These are phyloP conservation scores for Tor tambroides DNA, from an alignment of 2,113 vertebrate genomes.

Conservation along the genomic window DNA sequence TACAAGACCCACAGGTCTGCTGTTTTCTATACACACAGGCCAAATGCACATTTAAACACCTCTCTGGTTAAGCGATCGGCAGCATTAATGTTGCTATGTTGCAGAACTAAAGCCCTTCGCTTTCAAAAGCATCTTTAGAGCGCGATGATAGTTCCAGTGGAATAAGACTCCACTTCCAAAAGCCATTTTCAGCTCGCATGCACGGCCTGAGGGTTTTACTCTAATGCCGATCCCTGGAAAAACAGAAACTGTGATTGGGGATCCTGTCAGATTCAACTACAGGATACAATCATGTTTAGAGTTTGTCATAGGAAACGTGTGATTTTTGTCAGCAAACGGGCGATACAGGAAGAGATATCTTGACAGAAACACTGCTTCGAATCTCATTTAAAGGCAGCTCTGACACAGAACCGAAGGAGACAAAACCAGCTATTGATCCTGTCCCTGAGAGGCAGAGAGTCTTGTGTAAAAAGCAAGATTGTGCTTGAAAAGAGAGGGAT, in stretches of 20 bases:
- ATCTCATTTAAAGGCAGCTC: slow-evolving; percentile 54
- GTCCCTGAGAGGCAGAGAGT: slow-evolving; percentile 48
- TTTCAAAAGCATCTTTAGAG: slow-evolving; percentile 14
- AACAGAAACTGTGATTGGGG: slow-evolving; percentile 32
- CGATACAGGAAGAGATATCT: slow-evolving; percentile 44
- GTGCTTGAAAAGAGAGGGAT: slow-evolving; percentile 55
- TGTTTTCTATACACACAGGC: background rate
- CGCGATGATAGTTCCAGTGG: background rate
- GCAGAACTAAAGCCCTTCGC: background rate
- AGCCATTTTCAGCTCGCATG: background rate
- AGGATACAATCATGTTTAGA: slow-evolving; percentile 20
- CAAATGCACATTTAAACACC: slow-evolving; percentile 18
- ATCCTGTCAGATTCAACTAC: slow-evolving; percentile 30
- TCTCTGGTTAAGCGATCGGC: slow-evolving; percentile 3
- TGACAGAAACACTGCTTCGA: slow-evolving; percentile 41
- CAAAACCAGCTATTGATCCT: slow-evolving; percentile 60
- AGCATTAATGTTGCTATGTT: background rate
- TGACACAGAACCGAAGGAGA: slow-evolving; percentile 54
- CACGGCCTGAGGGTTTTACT: background rate
- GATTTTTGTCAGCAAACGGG: slow-evolving; percentile 23
- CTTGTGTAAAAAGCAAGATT: slow-evolving; percentile 54
- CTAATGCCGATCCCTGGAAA: slow-evolving; percentile 21
- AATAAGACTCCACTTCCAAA: slow-evolving; percentile 27
- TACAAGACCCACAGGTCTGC: slow-evolving; percentile 8
- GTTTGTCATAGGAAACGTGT: slow-evolving; percentile 35